Percentiles rank a stretch among this genome's conserved stretches.
Conservation (phyloP, 30 jellyfish, hydroid and myxozoan species). For the Mastigias papua region DNA sequence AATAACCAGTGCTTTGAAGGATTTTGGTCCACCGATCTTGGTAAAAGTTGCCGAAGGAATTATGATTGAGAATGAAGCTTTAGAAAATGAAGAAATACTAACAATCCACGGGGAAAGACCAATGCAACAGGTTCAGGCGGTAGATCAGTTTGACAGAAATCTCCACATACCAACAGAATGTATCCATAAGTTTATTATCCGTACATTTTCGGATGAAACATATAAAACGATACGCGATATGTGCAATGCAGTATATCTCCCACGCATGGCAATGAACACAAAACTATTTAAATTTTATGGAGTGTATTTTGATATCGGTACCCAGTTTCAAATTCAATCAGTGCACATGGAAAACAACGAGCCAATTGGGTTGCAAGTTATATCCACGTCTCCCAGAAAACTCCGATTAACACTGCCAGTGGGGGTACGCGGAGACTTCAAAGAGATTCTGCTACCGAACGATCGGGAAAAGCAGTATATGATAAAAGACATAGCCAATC, state of each 20-base stretch:
- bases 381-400: neutral
- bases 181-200: neutral
- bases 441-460: neutral
- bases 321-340: neutral
- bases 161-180: neutral
- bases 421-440: slow-evolving; percentile 17
- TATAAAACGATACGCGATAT: slow-evolving; percentile 2
- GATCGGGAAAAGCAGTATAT: neutral
- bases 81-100: neutral
- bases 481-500: neutral
- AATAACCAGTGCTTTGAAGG: neutral
- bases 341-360: neutral
- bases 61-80: neutral
- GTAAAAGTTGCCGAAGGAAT: slow-evolving; percentile 2
- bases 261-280: neutral
- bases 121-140: neutral
- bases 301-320: neutral
- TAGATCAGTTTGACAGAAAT: neutral
- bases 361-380: neutral
- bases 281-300: neutral
- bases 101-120: neutral
- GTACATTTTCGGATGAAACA: neutral
- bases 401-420: neutral
- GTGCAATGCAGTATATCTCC: neutral
- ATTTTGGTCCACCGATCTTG: neutral